Base-by-base conservation (phyloP, 2,797 vertebrate genomes). In the Margarornis squamiger region DNA sequence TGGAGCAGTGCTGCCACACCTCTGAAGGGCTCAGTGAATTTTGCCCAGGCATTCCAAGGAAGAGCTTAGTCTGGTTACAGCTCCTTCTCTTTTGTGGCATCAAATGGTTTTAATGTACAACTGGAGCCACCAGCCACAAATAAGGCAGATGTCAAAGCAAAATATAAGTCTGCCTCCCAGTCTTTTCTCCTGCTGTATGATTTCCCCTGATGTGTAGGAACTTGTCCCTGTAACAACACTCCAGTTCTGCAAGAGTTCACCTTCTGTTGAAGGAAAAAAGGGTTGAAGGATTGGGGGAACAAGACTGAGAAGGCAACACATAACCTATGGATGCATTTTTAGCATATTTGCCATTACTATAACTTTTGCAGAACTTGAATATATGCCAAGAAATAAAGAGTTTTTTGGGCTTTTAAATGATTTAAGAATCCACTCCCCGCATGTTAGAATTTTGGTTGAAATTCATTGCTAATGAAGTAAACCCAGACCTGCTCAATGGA, bases 401-500 rank as follows among this genome's bases (percentile, higher is more conserved):
- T 27, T 41, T 92, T 80, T 29, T 58, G 65, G 30, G 9, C 23
- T 63, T 80, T 67, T 10, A 74, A 67, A 71, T 48, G 5, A 41
- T 16, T 79, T 34, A 77, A 36, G 46, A 83, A 71, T 39, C 7
- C 6, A 17, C 8, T 52, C 20, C 9, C n/a, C n/a, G 24, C 13
- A 26, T 5, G 61, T 82, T 94, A 96, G 93, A 46, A 36, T 75
- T 88, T 94, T 79, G 94, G 75, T 41, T 84, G 51, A 67, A 75
- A 85, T 74, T 57, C 65, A 88, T 26, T 63, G 43, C 20, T 67
- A 54, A 70, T 20, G 26, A 88, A 92, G 62, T 32, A 67, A 93
- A 89, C 3, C 23, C n/a, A 89, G 62, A 59, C 8, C 27, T 67
- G 11, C n/a, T 82, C 58, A 88, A 34, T 34, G 10, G 10, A 51